Conservation (phyloP, 2,888 invertebrate genomes). For the Icerya purchasi region DNA sequence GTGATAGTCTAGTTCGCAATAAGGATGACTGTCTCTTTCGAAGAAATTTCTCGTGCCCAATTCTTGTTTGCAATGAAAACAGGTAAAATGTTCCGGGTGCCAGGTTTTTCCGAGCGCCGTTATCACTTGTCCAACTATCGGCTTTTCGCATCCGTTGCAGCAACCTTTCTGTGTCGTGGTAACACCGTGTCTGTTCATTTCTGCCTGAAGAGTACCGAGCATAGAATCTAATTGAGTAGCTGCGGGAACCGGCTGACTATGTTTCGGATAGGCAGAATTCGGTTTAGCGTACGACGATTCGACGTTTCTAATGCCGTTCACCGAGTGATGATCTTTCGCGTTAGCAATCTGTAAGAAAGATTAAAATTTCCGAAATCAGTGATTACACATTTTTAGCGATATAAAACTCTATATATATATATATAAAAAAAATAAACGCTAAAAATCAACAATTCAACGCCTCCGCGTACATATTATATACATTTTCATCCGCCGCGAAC, state of each 20-base stretch:
- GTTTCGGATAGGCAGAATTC: conserved; percentile 25
- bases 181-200: conserved; percentile 97
- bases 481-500: too few species aligned
- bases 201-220: conserved; percentile 83
- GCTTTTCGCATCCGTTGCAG: conserved; percentile 96
- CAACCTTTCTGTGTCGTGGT: conserved; percentile 97
- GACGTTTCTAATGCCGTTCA: conserved; percentile 1
- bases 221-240: conserved; percentile 53
- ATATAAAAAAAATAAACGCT: too few species aligned
- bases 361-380: too few species aligned
- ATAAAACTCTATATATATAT: too few species aligned
- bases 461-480: too few species aligned
- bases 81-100: conserved; percentile 98
- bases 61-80: conserved; percentile 90
- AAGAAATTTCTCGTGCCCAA: conserved; percentile 96
- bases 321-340: too few species aligned
- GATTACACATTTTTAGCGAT: too few species aligned
- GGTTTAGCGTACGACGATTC: conserved; percentile 6
- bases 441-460: too few species aligned
- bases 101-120: conserved; percentile 95
- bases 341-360: too few species aligned
- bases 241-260: conserved; percentile 22
- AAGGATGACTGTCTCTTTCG: conserved; percentile 87
- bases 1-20: conserved; percentile 97
- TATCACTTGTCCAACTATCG: conserved; percentile 87